Evolutionary conservation across 2,888 invertebrate species (phyloP).

Genomic region (Spisula solida): DNA sequence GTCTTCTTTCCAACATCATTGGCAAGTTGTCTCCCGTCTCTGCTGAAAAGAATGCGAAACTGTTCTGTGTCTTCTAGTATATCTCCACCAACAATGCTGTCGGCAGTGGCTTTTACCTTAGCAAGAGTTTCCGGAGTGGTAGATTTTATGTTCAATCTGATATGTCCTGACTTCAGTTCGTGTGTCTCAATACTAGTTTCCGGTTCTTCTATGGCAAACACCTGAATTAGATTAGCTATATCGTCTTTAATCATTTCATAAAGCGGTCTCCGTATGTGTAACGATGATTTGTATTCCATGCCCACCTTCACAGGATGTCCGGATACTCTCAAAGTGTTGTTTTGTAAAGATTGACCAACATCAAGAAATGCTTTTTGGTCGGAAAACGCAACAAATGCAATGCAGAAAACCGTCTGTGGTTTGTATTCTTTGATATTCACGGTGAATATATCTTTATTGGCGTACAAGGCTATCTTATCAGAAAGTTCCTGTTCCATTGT

Average conservation of each 20-base stretch:
- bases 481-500: not conserved
- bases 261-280: constrained; percentile 60
- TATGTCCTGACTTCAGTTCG: constrained; percentile 63
- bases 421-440: constrained; percentile 59
- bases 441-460: constrained; percentile 42
- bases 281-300: constrained; percentile 60
- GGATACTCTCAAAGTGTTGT: not conserved
- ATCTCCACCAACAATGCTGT: constrained; percentile 70
- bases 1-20: constrained; percentile 64
- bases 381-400: constrained; percentile 71
- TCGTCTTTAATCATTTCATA: constrained; percentile 63
- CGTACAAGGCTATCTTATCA: constrained; percentile 25
- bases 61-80: constrained; percentile 60
- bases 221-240: constrained; percentile 55
- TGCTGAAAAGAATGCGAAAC: constrained; percentile 59
- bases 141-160: constrained; percentile 67
- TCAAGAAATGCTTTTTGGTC: constrained; percentile 70
- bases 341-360: constrained; percentile 52
- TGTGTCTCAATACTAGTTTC: constrained; percentile 40
- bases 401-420: constrained; percentile 58
- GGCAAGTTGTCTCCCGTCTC: constrained; percentile 63
- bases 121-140: constrained; percentile 64
- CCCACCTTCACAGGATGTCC: constrained; percentile 37
- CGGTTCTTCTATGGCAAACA: not conserved
- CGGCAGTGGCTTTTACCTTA: constrained; percentile 59